Evolutionary conservation across 2,888 invertebrate species (phyloP).

Genomic region (Priocnemis perturbator): DNA sequence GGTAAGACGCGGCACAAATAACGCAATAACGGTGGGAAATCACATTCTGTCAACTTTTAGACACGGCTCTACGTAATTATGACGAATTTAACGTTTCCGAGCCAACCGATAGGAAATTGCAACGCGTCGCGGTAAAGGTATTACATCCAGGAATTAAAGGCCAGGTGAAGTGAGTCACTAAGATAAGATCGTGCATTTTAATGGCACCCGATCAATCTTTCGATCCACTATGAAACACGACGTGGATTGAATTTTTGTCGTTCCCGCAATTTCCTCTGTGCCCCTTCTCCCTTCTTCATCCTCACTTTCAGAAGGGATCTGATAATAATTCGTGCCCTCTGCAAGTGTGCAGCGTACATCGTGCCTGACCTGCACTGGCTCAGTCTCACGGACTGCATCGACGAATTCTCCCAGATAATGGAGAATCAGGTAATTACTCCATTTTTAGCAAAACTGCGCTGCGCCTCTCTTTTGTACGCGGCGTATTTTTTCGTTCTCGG

Average conservation of each 20-base stretch:
- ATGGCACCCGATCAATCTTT: background rate
- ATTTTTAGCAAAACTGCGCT: constrained; percentile 7
- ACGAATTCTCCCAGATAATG: constrained; percentile 75
- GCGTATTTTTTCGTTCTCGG: background rate
- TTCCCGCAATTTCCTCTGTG: background rate
- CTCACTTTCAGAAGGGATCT: constrained; percentile 69
- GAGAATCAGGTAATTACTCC: constrained; percentile 69
- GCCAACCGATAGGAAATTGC: constrained; percentile 35
- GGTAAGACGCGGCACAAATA: constrained; percentile 23
- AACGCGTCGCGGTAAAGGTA: constrained; percentile 73
- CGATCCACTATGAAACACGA: background rate
- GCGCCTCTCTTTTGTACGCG: background rate
- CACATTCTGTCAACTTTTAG: constrained; percentile 28
- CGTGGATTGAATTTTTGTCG: background rate
- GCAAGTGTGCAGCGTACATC: constrained; percentile 61
- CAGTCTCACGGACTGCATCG: constrained; percentile 74
- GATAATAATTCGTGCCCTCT: constrained; percentile 69
- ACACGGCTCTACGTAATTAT: background rate
- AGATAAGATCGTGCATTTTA: background rate
- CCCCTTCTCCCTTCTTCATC: background rate
- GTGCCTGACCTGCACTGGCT: constrained; percentile 74
- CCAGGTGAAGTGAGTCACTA: constrained; percentile 56
- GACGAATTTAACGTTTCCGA: background rate
- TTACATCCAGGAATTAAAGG: constrained; percentile 74
- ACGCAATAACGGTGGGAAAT: background rate